Conservation (phyloP, 2,888 invertebrate species). For the Cataglyphis rosenhaueri region DNA sequence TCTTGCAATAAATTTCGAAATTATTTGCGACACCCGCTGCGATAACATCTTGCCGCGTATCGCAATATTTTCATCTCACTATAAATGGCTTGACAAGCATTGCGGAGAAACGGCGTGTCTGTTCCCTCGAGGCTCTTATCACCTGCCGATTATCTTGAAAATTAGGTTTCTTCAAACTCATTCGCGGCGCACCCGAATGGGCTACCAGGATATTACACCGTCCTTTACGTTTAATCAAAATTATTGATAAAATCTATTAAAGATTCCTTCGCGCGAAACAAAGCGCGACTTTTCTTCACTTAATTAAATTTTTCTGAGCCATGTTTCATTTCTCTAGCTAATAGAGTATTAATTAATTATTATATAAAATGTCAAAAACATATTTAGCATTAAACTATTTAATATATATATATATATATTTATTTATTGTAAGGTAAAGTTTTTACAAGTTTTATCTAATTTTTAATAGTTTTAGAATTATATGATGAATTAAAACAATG, state of each 20-base stretch:
- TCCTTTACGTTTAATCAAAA: conserved; percentile 48
- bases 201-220: conserved; percentile 17
- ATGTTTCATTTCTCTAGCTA: not conserved
- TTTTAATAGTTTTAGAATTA: not conserved
- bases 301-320: conserved; percentile 7
- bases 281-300: conserved; percentile 12
- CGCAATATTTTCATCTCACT: conserved; percentile 4
- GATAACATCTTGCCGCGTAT: conserved; percentile 54
- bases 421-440: not conserved
- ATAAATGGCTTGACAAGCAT: conserved; percentile 22
- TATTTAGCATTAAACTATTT: not conserved
- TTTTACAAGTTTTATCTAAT: not conserved
- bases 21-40: not conserved
- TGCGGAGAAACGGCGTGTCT: conserved; percentile 16
- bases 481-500: not conserved
- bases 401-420: too few relatives aligned
- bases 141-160: conserved; percentile 59
- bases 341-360: conserved; percentile 14
- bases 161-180: conserved; percentile 57
- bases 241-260: conserved; percentile 37
- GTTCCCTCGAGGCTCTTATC: conserved; percentile 54
- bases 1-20: conserved; percentile 6
- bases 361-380: not conserved
- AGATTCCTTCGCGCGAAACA: conserved; percentile 36
- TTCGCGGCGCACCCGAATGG: not conserved